A percentile compares a stretch with the other conserved stretches of the same genome.
Evolutionary conservation across 1,140 invertebrate species (phyloP).

Genomic region (Heliconius hermathena): DNA sequence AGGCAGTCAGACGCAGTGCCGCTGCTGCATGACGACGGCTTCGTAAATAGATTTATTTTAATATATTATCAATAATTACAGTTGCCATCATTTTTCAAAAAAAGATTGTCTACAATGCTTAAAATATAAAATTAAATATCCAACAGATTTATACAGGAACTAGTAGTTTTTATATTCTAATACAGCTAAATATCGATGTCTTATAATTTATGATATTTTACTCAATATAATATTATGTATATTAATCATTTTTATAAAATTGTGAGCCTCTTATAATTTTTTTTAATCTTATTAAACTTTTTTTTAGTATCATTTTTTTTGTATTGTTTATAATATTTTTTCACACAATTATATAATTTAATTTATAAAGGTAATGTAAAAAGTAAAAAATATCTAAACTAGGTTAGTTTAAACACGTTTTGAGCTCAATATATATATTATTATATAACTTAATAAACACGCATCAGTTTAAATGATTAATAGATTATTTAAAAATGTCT

Average conservation of each 20-base stretch:
- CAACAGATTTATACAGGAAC: neutral
- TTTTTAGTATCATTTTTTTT: no score
- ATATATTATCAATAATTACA: neutral
- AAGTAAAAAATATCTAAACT: neutral
- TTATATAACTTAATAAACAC: neutral
- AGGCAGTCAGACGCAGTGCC: no score
- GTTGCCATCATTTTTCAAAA: neutral
- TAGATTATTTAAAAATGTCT: neutral
- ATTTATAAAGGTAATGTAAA: neutral
- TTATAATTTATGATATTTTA: no score
- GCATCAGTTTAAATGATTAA: neutral
- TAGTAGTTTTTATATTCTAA: neutral
- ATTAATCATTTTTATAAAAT: neutral
- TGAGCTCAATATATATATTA: neutral
- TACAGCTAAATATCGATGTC: no score
- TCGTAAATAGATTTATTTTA: no score
- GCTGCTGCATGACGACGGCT: no score
- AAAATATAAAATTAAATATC: neutral
- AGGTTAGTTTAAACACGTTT: neutral
- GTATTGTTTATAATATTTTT: neutral
- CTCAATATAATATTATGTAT: neutral
- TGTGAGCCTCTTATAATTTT: neutral
- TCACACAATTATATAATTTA: neutral
- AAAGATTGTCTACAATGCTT: neutral
- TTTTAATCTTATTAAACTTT: neutral